These are phyloP conservation scores for Holacanthella duospinosa DNA, from an alignment of 2,888 invertebrate genomes.

Conservation along the genomic window DNA sequence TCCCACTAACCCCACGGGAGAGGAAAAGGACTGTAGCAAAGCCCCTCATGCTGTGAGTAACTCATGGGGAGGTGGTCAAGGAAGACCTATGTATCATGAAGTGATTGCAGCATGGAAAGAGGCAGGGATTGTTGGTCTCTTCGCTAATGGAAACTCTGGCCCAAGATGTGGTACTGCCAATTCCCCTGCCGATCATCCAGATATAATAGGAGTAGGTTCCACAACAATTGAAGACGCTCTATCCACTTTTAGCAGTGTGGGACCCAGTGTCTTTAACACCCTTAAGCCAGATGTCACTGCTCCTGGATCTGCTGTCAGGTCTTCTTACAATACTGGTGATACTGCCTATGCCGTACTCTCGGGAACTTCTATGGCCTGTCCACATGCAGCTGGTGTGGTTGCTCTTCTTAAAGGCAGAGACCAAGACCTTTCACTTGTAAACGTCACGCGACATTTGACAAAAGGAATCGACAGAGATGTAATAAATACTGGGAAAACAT, in stretches of 20 bases:
- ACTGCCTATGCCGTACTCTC: neutral
- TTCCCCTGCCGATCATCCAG: slow-evolving; percentile 8
- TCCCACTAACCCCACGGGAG: slow-evolving; percentile 18
- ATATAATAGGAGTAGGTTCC: slow-evolving; percentile 10
- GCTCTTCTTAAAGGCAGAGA: too few species aligned
- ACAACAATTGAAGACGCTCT: neutral
- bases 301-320: neutral
- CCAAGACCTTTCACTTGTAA: too few species aligned
- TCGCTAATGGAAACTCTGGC: slow-evolving; percentile 8
- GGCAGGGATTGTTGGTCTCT: neutral
- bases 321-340: neutral
- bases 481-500: too few species aligned
- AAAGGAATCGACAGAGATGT: too few species aligned
- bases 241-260: slow-evolving; percentile 8
- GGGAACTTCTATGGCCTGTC: neutral
- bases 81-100: neutral
- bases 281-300: slow-evolving; percentile 11
- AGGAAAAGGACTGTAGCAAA: slow-evolving; percentile 17
- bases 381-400: neutral
- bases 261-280: neutral
- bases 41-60: slow-evolving; percentile 21
- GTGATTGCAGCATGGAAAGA: slow-evolving; percentile 2
- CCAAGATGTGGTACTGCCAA: slow-evolving; percentile 9
- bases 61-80: slow-evolving; percentile 14
- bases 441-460: too few species aligned